A percentile compares a stretch with the other conserved stretches of the same genome.
Evolutionary conservation across 2,113 vertebrate species (phyloP).

Genomic region (Pteropus alecto): DNA sequence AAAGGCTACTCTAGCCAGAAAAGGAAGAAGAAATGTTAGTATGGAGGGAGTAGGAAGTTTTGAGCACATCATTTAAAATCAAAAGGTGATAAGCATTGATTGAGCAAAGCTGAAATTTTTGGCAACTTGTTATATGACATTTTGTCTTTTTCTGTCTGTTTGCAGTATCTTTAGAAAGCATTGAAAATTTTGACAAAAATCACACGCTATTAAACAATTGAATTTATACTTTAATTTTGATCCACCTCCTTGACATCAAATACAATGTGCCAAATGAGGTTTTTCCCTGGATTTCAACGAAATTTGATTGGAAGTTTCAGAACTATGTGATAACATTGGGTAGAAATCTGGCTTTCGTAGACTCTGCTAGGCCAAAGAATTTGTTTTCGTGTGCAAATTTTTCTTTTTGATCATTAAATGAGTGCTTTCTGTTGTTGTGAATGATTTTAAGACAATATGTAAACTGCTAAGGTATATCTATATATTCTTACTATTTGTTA

Average conservation of each 20-base stretch:
- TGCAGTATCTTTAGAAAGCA: not conserved
- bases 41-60: not conserved
- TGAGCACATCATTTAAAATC: not conserved
- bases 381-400: not conserved
- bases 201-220: not conserved
- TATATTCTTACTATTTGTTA: not conserved
- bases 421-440: not conserved
- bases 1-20: not conserved
- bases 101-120: not conserved
- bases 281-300: not conserved
- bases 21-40: not conserved
- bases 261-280: not conserved
- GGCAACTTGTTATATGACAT: not conserved
- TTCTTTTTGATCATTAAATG: not conserved
- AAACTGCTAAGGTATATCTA: not conserved
- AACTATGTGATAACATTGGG: not conserved
- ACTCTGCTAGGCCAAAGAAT: not conserved
- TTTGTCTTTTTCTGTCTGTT: not conserved
- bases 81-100: not conserved
- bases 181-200: conserved; percentile 15
- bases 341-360: not conserved
- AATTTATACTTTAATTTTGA: not conserved
- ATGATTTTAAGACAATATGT: not conserved
- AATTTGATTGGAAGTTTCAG: not conserved
- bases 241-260: not conserved